phyloP scores from a whole-genome alignment of 2,888 invertebrate species.

The Rhimphoctona megacephalus region DNA sequence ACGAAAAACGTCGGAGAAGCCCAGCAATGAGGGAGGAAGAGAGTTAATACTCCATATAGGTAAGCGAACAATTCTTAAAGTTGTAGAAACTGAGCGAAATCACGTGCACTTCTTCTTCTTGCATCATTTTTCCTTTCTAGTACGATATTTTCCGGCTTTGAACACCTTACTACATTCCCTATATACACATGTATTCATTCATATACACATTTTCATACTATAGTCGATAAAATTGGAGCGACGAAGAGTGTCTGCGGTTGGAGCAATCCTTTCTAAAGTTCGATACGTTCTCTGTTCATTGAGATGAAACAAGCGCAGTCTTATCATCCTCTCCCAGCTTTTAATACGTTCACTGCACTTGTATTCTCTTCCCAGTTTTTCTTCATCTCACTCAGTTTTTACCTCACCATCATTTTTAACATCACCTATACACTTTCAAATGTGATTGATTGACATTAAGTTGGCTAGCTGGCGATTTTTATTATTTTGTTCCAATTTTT shows the following conservation, averaged over 20 bases:
- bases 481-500: no score
- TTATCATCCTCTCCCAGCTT: conserved; percentile 72
- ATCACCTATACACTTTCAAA: neutral
- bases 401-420: neutral
- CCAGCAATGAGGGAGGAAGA: neutral
- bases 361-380: neutral
- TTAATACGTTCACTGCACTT: conserved; percentile 62
- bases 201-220: conserved; percentile 22
- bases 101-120: conserved; percentile 4
- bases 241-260: conserved; percentile 7
- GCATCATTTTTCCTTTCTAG: conserved; percentile 3
- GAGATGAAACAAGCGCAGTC: conserved; percentile 68
- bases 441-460: neutral
- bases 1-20: neutral
- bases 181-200: neutral
- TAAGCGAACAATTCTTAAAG: neutral
- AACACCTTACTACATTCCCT: neutral
- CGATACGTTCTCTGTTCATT: conserved; percentile 62
- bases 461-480: neutral
- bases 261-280: conserved; percentile 44
- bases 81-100: neutral
- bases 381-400: neutral
- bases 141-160: neutral
- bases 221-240: conserved; percentile 28
- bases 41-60: neutral